Evolutionary conservation across 2,888 invertebrate species (phyloP).

Genomic region (Lepidocyrtinus sp.): DNA sequence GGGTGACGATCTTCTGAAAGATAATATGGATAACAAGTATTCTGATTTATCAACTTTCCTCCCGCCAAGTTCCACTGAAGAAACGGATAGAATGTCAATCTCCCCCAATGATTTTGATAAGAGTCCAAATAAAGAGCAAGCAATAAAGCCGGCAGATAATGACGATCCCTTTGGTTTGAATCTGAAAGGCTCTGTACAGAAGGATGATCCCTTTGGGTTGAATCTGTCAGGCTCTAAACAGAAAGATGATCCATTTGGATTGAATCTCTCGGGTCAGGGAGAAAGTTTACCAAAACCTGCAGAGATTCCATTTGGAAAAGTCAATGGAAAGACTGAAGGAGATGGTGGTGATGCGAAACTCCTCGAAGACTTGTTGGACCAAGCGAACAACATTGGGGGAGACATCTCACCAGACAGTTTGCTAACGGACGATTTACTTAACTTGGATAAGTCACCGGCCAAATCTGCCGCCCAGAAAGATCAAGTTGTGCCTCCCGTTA

Average conservation of each 20-base stretch:
- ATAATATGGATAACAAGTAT: constrained; percentile 61
- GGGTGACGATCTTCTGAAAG: constrained; percentile 62
- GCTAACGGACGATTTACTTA: constrained; percentile 44
- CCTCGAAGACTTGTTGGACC: constrained; percentile 46
- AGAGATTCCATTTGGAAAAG: constrained; percentile 45
- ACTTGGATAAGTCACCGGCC: constrained; percentile 37
- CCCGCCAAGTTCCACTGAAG: neutral
- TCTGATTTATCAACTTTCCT: constrained; percentile 62
- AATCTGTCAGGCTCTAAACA: too few relatives aligned
- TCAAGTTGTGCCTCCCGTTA: constrained; percentile 59
- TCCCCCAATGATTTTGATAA: constrained; percentile 31
- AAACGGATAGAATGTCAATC: constrained; percentile 24
- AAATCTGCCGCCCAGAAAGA: constrained; percentile 29
- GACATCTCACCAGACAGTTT: constrained; percentile 46
- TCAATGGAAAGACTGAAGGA: constrained; percentile 54
- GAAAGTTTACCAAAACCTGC: constrained; percentile 20
- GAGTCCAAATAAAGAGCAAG: neutral
- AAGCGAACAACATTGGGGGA: constrained; percentile 44
- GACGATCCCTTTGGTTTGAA: constrained; percentile 7
- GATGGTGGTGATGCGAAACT: constrained; percentile 45
- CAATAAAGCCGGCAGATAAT: constrained; percentile 2
- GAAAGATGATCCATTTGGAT: constrained; percentile 63
- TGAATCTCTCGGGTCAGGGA: constrained; percentile 35
- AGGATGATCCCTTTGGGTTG: too few relatives aligned
- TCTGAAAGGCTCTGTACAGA: too few relatives aligned